Percentiles rank a stretch among this genome's conserved stretches.
phyloP scores from a whole-genome alignment of 1,140 invertebrate species.

The Tribolium castaneum region DNA sequence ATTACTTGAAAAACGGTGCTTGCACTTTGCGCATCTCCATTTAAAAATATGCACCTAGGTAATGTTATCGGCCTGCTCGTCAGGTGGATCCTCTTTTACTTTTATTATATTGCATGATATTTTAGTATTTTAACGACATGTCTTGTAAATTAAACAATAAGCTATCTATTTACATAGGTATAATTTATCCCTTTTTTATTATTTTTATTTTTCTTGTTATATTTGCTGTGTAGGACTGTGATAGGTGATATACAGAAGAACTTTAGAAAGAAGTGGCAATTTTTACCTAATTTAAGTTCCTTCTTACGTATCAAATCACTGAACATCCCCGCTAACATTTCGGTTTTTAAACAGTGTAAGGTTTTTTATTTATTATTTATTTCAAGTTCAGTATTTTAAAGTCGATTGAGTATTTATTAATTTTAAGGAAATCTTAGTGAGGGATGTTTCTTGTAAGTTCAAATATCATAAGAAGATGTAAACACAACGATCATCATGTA shows the following conservation, averaged over 20 bases:
- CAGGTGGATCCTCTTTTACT: neutral
- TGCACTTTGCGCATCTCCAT: slow-evolving; percentile 5
- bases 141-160: slow-evolving; percentile 28
- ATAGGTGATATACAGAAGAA: slow-evolving; percentile 56
- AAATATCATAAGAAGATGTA: slow-evolving; percentile 18
- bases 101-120: slow-evolving; percentile 29
- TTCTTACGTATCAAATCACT: neutral
- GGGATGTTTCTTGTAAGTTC: slow-evolving; percentile 16
- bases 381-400: slow-evolving; percentile 10
- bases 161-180: slow-evolving; percentile 19
- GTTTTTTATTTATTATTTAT: slow-evolving; percentile 33
- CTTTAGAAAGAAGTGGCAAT: slow-evolving; percentile 47
- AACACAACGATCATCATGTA: slow-evolving; percentile 35
- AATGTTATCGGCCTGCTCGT: neutral
- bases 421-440: slow-evolving; percentile 6
- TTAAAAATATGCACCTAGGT: slow-evolving; percentile 16
- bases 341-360: neutral
- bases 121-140: slow-evolving; percentile 22
- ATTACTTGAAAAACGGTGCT: slow-evolving; percentile 31
- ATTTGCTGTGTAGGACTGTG: slow-evolving; percentile 60
- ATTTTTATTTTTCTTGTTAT: slow-evolving; percentile 45
- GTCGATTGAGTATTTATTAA: slow-evolving; percentile 31
- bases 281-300: slow-evolving; percentile 31
- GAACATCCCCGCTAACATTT: slow-evolving; percentile 3
- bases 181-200: slow-evolving; percentile 28